phyloP scores from a whole-genome alignment of 2,888 invertebrate species.

The Acrobasis repandana region DNA sequence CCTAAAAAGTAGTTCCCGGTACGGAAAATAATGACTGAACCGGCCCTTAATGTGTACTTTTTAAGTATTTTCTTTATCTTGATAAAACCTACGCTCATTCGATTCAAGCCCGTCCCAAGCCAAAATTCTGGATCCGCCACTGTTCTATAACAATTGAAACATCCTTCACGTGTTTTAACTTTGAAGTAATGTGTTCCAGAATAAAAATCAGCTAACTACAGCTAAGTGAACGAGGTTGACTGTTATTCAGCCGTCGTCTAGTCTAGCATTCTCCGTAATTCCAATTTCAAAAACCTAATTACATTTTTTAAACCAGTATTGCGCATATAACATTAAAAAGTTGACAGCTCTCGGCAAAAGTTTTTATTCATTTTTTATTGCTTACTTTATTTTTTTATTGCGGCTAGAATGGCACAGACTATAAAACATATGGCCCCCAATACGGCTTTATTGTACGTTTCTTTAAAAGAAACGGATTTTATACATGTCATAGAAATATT shows the following conservation, averaged over 20 bases:
- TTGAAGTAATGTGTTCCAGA: not conserved
- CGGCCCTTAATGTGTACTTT: no score
- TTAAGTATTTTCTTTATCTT: no score
- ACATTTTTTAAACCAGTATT: conserved; percentile 10
- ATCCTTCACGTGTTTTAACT: no score
- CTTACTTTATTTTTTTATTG: conserved; percentile 21
- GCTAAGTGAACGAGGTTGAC: not conserved
- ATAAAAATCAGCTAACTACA: not conserved
- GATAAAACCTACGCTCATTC: no score
- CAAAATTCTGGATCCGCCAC: no score
- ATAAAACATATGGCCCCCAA: conserved; percentile 17
- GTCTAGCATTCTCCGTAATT: conserved; percentile 4
- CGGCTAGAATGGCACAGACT: conserved; percentile 20
- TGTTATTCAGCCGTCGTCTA: not conserved
- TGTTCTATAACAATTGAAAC: no score
- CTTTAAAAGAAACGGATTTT: not conserved
- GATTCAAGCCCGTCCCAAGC: no score
- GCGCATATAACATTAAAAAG: conserved; percentile 19
- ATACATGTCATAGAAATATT: conserved; percentile 3
- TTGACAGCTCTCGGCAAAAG: conserved; percentile 14
- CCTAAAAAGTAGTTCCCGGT: no score
- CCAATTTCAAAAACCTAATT: conserved; percentile 18
- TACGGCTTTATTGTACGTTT: conserved; percentile 1
- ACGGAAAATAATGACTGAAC: no score
- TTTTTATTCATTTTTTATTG: conserved; percentile 20